These are phyloP conservation scores for Microtus richardsoni DNA, from an alignment of 2,113 vertebrate species.

Conservation along the genomic window DNA sequence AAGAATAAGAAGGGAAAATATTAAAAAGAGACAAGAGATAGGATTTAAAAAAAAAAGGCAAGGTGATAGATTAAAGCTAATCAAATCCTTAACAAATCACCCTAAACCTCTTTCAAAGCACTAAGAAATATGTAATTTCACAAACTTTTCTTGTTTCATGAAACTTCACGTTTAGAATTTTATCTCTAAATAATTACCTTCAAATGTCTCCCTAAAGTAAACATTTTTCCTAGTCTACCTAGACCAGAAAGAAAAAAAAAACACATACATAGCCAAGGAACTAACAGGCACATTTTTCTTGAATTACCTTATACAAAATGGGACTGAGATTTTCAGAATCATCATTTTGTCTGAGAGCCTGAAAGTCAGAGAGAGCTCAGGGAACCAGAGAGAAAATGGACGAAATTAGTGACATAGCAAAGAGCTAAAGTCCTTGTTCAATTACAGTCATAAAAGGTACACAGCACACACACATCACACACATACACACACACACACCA, in stretches of 20 bases:
- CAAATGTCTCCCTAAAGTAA: constrained; percentile 54
- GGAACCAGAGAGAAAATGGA: background rate
- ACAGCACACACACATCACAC: background rate
- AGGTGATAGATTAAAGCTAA: constrained; percentile 27
- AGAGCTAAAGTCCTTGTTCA: constrained; percentile 58
- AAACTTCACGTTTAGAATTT: constrained; percentile 43
- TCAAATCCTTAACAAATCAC: constrained; percentile 38
- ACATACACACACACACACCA: constrained; percentile 54
- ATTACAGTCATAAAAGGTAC: constrained; percentile 50
- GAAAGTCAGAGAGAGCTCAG: constrained; percentile 23
- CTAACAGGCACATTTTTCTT: constrained; percentile 41
- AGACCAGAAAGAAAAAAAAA: constrained; percentile 34
- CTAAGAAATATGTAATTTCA: constrained; percentile 50
- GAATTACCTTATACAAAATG: constrained; percentile 57
- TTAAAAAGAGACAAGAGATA: background rate
- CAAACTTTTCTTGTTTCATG: constrained; percentile 46
- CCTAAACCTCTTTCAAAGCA: constrained; percentile 34
- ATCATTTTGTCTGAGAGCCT: constrained; percentile 1
- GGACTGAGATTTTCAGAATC: constrained; percentile 45
- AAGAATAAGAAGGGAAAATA: background rate
- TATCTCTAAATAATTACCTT: constrained; percentile 51
- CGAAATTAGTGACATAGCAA: background rate
- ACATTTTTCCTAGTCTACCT: constrained; percentile 5
- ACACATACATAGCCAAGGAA: background rate
- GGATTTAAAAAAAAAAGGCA: background rate